Base-by-base conservation (phyloP, 37 sponge, comb jelly and placozoan species). In the Agelas oroides region DNA sequence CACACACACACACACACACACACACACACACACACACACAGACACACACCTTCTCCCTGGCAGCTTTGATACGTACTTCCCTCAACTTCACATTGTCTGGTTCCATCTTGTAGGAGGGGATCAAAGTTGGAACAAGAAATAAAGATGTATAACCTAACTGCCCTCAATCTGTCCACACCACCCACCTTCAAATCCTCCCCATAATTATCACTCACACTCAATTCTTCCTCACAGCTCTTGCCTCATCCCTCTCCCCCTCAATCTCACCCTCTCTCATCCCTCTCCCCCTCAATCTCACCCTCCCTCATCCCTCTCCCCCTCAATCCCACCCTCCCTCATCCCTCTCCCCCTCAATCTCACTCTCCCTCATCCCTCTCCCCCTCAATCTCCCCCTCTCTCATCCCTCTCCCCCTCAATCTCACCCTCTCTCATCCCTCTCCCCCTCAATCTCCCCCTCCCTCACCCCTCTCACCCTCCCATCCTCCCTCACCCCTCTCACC, bases 311-410 rank as follows among this genome's bases (percentile, higher is more conserved):
- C 75, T 64, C 46, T 61, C 56, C 78, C n/a, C n/a, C n/a, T n/a
- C n/a, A n/a, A n/a, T n/a, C n/a, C n/a, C n/a, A n/a, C n/a, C n/a
- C n/a, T n/a, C n/a, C n/a, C n/a, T 2, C 63, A 62, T 11, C 5
- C 5, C 20, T 6, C 85, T 57, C 62, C 85, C 83, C 60, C 27
- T 0, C 30, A 95, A 59, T n/a, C n/a, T n/a, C n/a, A n/a, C n/a
- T n/a, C n/a, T 19, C 90, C 96, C n/a, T 82, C 66, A 27, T 91
- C 90, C 78, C 97, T 92, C 95, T 92, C 94, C 52, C 82, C 66
- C 32, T 92, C 0, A 6, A 83, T 92, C 46, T 94, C 95, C 0
- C 54, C 34, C n/a, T n/a, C n/a, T n/a, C n/a, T 2, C 63, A 62
- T 11, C 5, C 5, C 20, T 6, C 85, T 57, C 62, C 85, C 83